These are phyloP conservation scores for Nothocercus nigrocapillus DNA, from an alignment of 2,113 vertebrate genomes.

Conservation along the genomic window DNA sequence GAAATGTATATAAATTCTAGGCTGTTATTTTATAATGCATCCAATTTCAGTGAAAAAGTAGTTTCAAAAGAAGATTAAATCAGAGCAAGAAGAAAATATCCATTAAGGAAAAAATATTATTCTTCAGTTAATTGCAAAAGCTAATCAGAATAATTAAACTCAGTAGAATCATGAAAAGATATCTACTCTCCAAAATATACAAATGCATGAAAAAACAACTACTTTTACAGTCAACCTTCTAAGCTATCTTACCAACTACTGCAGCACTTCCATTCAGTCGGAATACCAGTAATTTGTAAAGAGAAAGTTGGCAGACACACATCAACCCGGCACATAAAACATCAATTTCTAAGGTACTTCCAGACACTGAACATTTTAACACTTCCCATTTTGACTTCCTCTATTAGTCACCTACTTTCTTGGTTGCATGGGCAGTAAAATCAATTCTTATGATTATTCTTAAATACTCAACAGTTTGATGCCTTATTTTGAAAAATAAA, in stretches of 20 bases:
- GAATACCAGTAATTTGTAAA: background rate
- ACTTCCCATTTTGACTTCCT: background rate
- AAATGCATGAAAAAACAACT: background rate
- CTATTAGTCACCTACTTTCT: background rate
- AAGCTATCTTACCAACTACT: background rate
- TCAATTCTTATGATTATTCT: background rate
- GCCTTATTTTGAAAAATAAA: background rate
- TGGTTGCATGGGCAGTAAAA: background rate
- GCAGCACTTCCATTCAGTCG: background rate
- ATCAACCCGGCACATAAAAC: background rate
- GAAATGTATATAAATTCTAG: background rate
- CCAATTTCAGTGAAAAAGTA: background rate
- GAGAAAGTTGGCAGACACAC: background rate
- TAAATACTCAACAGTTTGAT: background rate
- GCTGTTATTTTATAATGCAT: background rate
- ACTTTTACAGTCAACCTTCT: background rate
- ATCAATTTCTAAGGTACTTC: background rate
- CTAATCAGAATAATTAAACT: conserved; percentile 53
- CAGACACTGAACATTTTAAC: background rate
- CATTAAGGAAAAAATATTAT: conserved; percentile 47
- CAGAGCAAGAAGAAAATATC: conserved; percentile 37
- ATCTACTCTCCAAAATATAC: conserved; percentile 7
- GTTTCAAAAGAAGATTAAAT: conserved; percentile 3
- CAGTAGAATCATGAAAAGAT: conserved; percentile 26
- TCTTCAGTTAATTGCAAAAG: conserved; percentile 39